These are phyloP conservation scores for Danaus melanippus DNA, from an alignment of 1,140 invertebrate genomes.

Conservation along the genomic window DNA sequence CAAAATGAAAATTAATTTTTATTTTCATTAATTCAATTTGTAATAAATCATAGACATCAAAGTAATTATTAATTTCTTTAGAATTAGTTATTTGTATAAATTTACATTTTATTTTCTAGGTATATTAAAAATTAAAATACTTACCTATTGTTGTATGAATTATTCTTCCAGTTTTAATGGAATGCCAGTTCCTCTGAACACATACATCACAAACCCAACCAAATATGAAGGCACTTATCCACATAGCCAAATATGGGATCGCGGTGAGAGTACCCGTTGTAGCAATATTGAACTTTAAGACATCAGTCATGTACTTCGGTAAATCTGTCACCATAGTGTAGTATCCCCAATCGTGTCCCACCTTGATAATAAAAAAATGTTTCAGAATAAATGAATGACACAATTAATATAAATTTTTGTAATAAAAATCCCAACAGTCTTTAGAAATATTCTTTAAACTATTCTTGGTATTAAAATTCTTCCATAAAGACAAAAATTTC, in stretches of 20 bases:
- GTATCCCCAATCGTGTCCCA: constrained; percentile 89
- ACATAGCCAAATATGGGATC: constrained; percentile 77
- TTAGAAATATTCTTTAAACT: too few species aligned
- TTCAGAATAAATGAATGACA: not conserved
- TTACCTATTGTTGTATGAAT: constrained; percentile 75
- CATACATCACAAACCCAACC: constrained; percentile 75
- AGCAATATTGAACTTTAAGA: constrained; percentile 84
- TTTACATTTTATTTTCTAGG: too few species aligned
- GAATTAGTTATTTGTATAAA: not conserved
- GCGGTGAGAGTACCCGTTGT: constrained; percentile 75
- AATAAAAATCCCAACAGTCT: too few species aligned
- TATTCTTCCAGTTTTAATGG: constrained; percentile 74
- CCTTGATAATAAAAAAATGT: constrained; percentile 35
- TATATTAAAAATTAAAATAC: constrained; percentile 5
- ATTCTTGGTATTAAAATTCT: too few species aligned
- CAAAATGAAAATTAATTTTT: too few species aligned
- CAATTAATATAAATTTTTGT: not conserved
- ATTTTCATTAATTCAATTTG: too few species aligned
- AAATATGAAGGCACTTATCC: constrained; percentile 74
- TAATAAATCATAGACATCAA: not conserved
- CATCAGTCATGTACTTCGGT: constrained; percentile 87
- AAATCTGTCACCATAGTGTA: constrained; percentile 89
- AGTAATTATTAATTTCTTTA: not conserved
- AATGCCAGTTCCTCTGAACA: constrained; percentile 68
- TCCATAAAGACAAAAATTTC: too few species aligned